These are phyloP conservation scores for Calliphora vicina DNA, from an alignment of 1,140 invertebrate genomes.

Conservation along the genomic window DNA sequence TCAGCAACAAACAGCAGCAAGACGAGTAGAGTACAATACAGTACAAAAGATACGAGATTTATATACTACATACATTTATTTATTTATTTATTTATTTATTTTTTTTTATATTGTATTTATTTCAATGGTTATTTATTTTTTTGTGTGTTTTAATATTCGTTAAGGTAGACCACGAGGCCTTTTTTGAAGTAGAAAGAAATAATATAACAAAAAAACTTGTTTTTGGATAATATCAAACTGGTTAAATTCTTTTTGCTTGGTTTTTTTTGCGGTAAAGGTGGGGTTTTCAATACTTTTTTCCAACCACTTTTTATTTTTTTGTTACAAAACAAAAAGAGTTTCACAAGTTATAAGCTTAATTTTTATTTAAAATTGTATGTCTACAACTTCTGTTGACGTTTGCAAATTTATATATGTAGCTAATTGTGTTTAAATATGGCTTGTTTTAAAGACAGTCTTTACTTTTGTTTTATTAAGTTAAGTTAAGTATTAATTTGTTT, in stretches of 20 bases:
- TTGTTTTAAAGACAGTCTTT: background rate
- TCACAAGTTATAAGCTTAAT: background rate
- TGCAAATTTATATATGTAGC: background rate
- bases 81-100: too few relatives aligned
- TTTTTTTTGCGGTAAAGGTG: constrained; percentile 13
- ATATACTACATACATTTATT: too few relatives aligned
- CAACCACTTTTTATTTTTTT: background rate
- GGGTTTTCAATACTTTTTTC: constrained; percentile 7
- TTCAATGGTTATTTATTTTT: background rate
- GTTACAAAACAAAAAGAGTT: background rate
- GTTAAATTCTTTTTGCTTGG: constrained; percentile 4
- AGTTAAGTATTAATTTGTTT: background rate
- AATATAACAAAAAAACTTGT: background rate
- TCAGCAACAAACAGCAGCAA: background rate
- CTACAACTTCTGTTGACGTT: background rate
- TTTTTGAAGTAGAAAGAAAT: background rate
- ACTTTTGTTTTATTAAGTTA: background rate
- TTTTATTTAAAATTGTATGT: constrained; percentile 3
- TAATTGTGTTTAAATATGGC: too few relatives aligned
- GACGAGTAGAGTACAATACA: too few relatives aligned
- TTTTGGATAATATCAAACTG: constrained; percentile 5
- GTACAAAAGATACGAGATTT: too few relatives aligned
- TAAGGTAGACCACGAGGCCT: background rate
- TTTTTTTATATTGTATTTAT: background rate
- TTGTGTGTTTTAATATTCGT: background rate